Evolutionary conservation across 2,797 vertebrate genomes (phyloP).

Genomic region (Diplodus puntazzo): DNA sequence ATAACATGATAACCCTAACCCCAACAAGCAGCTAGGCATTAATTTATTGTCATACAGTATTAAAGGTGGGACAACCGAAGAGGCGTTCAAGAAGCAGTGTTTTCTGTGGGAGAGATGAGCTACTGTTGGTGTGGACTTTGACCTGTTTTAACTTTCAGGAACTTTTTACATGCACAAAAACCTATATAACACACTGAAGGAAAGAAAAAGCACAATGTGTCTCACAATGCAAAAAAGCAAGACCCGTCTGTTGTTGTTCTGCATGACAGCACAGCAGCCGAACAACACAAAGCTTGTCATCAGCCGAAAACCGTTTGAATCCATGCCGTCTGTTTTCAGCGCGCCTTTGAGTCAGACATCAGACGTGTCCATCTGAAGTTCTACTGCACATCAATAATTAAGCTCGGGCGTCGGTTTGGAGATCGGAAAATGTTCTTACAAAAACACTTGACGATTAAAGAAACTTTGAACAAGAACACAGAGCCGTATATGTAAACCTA

Average conservation of each 20-base stretch:
- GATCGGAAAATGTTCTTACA: constrained; percentile 32
- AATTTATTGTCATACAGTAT: no score
- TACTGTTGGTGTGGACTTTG: no score
- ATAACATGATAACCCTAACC: no score
- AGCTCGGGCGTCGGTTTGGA: constrained; percentile 26
- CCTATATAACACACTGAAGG: no score
- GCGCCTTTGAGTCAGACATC: constrained; percentile 34
- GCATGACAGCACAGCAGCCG: background rate
- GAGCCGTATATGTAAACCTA: constrained; percentile 4
- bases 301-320: constrained; percentile 26
- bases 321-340: constrained; percentile 9
- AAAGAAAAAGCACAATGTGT: no score
- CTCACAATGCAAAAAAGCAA: constrained; percentile 3
- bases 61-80: no score
- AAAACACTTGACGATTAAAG: constrained; percentile 23
- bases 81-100: no score
- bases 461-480: constrained; percentile 4
- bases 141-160: no score
- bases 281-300: constrained; percentile 17
- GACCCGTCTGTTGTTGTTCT: background rate
- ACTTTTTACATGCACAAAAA: no score
- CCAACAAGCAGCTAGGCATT: no score
- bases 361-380: constrained; percentile 18
- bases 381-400: constrained; percentile 47
- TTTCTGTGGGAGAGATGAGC: no score